Base-by-base conservation (phyloP, 2,113 vertebrate species). In the Hymenochirus boettgeri region DNA sequence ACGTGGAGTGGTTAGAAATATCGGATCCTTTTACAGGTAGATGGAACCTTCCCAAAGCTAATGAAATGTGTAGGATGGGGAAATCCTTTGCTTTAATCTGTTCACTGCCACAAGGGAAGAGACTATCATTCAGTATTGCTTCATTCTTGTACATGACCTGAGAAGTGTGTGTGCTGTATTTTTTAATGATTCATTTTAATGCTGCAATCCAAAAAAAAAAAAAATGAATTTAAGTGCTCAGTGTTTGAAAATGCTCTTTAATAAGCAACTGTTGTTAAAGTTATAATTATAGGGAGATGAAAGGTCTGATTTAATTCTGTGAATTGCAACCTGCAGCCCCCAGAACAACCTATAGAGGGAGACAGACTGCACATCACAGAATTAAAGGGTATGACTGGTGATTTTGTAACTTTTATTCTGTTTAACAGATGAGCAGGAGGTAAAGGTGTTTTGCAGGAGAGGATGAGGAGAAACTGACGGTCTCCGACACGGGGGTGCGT, bases 181-280 rank as follows among this genome's bases (percentile, higher is more conserved):
- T 18, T 19, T n/a, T 13, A 8, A 42, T 45, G 17, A 29, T 22
- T 61, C 2, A 5, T n/a, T 57, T 57, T 57, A 39, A 39, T 21
- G 59, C 45, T 33, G 59, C n/a, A 50, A 61, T 35, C 46, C 21
- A 61, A 55, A 47, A 46, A n/a, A n/a, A n/a, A n/a, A n/a, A n/a
- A n/a, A n/a, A 35, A 35, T 50, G 26, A 48, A 50, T 19, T 17
- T 5, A 22, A 60, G 19, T 35, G 52, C 52, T 55, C 52, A 55
- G 52, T 55, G 52, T 55, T 23, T 24, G 23, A 27, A 26, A 2
- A 6, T 17, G 19, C 47, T 53, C 24, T 23, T 24, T 25, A 26
- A 13, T 15, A 52, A 12, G 22, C 10, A 21, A 21, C 18, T 48
- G 7, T 48, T 12, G 17, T 2, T 17, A 29, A 7, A 29, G 17